Base-by-base conservation (phyloP, 1,140 invertebrate genomes). In the Eulimnadia texana region DNA sequence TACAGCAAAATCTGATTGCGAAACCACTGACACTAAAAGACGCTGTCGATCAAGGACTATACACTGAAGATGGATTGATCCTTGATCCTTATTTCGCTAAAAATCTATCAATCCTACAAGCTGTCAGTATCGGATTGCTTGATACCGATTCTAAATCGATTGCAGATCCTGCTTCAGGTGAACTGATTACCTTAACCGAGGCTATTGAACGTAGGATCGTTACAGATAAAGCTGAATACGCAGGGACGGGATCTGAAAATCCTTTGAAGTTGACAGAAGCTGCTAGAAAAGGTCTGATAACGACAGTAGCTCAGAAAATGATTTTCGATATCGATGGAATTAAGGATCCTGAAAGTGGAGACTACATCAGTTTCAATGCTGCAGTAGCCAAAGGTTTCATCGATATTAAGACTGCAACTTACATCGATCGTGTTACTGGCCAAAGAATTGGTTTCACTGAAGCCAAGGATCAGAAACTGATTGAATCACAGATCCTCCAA, bases 321-420 rank as follows among this genome's bases (percentile, higher is more conserved):
- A 84, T 93, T 62, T 95, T 95, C 70, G 86, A 95, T 70, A 89
- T 94, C 61, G 88, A 91, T 66, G 90, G 86, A 61, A 90, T 96
- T 69, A 86, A 84, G 69, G 88, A 95, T 72, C 83, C 86, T 0
- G 78, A 82, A 64, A 86, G 83, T 52, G 83, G 81, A 23, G 86
- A 90, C 70, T 86, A 84, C 69, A 78, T 98, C 50, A 91, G 85
- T 68, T 84, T 97, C 64, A 90, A 93, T 72, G 80, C 83, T 62
- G 93, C 93, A 52, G 71, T 93, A 54, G 79, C 82, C 54, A 85
- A 84, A 67, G 88, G 86, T 65, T 73, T 90, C 56, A 79, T 94
- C 58, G 82, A 85, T 64, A 80, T 85, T 68, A 82, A 84, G 61
- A 84, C 82, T 66, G 80, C 84, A 64, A 81, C 84, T 64, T 78